These are phyloP conservation scores for Anolis carolinensis DNA, from an alignment of 2,113 vertebrate genomes.

Conservation along the genomic window DNA sequence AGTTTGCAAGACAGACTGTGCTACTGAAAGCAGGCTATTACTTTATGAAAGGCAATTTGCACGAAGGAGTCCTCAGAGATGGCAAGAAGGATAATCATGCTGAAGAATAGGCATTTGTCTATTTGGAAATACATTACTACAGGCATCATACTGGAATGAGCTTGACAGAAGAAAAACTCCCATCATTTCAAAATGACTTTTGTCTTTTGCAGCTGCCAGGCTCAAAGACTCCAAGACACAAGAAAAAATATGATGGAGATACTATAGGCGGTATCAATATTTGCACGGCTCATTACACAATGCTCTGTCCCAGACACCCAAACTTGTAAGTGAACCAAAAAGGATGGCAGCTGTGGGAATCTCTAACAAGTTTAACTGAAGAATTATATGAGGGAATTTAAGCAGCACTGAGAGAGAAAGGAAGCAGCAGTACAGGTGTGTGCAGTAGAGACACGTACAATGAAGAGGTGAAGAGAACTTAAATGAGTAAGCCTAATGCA, in stretches of 20 bases:
- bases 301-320: not conserved
- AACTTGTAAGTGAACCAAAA: slow-evolving; percentile 8
- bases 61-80: not conserved
- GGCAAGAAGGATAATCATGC: not conserved
- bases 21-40: slow-evolving; percentile 15
- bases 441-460: not conserved
- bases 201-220: not conserved
- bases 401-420: not conserved
- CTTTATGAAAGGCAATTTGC: slow-evolving; percentile 16
- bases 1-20: not conserved
- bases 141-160: slow-evolving; percentile 1
- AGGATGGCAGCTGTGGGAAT: not conserved
- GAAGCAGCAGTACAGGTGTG: not conserved
- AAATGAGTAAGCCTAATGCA: not conserved
- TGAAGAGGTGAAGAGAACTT: not conserved
- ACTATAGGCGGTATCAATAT: not conserved
- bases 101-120: not conserved
- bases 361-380: slow-evolving; percentile 11
- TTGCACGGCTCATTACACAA: slow-evolving; percentile 21
- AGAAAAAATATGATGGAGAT: slow-evolving; percentile 23
- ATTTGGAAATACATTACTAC: slow-evolving; percentile 29
- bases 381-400: too few species aligned
- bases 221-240: slow-evolving; percentile 3
- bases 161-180: slow-evolving; percentile 3
- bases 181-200: slow-evolving; percentile 20